A percentile compares a stretch with the other conserved stretches of the same genome.
phyloP scores from a whole-genome alignment of 1,140 invertebrate genomes.

The Schmidtea mediterranea region DNA sequence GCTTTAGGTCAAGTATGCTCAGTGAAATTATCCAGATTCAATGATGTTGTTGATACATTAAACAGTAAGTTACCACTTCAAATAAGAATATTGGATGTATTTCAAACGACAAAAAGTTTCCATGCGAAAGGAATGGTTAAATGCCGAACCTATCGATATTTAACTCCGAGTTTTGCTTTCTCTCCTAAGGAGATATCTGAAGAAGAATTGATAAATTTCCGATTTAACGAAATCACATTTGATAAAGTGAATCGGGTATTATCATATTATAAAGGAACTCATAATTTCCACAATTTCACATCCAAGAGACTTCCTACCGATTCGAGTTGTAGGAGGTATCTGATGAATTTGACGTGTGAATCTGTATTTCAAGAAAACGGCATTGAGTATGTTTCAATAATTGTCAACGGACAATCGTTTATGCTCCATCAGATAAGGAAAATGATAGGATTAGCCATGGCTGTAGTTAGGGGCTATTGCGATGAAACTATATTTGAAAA shows the following conservation, averaged over 20 bases:
- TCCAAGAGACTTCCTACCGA: slow-evolving; percentile 41
- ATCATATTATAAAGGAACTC: background rate
- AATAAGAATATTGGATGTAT: slow-evolving; percentile 4
- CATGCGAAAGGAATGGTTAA: background rate
- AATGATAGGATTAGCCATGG: slow-evolving; percentile 40
- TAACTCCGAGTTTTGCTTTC: slow-evolving; percentile 5
- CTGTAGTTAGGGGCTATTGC: slow-evolving; percentile 44
- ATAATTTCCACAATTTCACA: slow-evolving; percentile 4
- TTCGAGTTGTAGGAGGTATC: slow-evolving; percentile 53
- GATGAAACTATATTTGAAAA: background rate
- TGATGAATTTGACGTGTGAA: slow-evolving; percentile 37
- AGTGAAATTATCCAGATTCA: background rate
- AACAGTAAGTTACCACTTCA: background rate
- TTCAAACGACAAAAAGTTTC: slow-evolving; percentile 5
- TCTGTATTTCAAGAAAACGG: slow-evolving; percentile 48
- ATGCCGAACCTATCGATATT: background rate
- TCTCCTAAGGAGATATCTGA: background rate
- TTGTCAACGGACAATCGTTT: slow-evolving; percentile 35
- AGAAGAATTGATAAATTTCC: background rate
- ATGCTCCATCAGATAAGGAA: slow-evolving; percentile 7
- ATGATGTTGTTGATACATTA: background rate
- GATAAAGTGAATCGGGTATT: background rate
- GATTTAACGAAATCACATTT: background rate
- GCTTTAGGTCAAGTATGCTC: slow-evolving; percentile 39
- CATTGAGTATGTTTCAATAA: slow-evolving; percentile 56